phyloP scores from a whole-genome alignment of 2,888 invertebrate species.

The Cacoxenus indagator region DNA sequence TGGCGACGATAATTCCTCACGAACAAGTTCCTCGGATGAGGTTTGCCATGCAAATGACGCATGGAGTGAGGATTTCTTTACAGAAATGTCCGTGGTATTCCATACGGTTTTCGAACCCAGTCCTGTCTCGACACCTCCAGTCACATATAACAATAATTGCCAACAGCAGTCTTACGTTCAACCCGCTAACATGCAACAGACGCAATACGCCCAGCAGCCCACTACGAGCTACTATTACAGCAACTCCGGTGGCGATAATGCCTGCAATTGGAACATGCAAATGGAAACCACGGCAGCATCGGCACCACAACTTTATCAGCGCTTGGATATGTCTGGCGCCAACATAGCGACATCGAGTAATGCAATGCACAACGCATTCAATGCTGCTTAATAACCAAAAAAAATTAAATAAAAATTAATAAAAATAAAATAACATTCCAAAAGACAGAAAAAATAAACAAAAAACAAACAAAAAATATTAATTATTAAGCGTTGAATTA shows the following conservation, averaged over 20 bases:
- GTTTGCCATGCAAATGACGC: constrained; percentile 65
- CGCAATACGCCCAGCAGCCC: constrained; percentile 43
- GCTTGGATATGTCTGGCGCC: constrained; percentile 29
- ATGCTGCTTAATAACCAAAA: constrained; percentile 50
- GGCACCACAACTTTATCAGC: constrained; percentile 31
- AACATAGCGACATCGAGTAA: background rate
- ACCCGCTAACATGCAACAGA: constrained; percentile 34
- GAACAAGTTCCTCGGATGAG: constrained; percentile 67
- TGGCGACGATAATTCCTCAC: constrained; percentile 69
- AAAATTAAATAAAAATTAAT: constrained; percentile 5
- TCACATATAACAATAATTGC: constrained; percentile 44
- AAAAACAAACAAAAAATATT: no score
- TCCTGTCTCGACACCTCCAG: constrained; percentile 41
- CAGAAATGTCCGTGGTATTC: constrained; percentile 57
- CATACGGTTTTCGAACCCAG: constrained; percentile 55
- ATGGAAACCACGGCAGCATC: constrained; percentile 46
- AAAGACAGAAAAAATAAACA: no score
- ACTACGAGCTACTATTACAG: constrained; percentile 68
- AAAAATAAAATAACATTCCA: no score
- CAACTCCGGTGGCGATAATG: constrained; percentile 66
- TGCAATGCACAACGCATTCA: constrained; percentile 35
- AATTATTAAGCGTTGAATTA: no score
- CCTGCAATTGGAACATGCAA: constrained; percentile 66
- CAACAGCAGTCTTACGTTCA: constrained; percentile 43
- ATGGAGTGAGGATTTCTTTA: constrained; percentile 43